Evolutionary conservation across 2,113 vertebrate species (phyloP), one percentile per base, ranked within the genome.

Genomic region (Limanda limanda): DNA sequence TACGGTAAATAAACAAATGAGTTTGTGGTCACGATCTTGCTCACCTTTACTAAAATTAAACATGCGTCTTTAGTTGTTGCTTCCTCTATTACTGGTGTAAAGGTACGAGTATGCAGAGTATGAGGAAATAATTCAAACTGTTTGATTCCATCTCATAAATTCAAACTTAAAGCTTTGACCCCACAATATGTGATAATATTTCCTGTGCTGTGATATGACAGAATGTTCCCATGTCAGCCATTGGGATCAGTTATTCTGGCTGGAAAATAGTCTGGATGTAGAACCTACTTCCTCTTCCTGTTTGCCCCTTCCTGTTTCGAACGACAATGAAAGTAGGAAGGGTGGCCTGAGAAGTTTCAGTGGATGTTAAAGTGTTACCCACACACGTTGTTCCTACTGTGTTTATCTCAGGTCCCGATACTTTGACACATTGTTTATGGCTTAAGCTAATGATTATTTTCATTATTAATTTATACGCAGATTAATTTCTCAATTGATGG

Each of bases 231-330:
- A 71, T 64, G 52, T 74, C 24, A 57, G 58, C 1, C 1, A 54
- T 66, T 73, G 71, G 40, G 42, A 48, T 79, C 45, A 62, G 62
- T 74, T 82, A 75, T 74, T 84, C 63, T 73, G 54, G 14, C 70
- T 71, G 51, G 54, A 48, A 85, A 91, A 87, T 58, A 65, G 47
- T 61, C 37, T 78, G 17, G 52, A 75, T 79, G 7, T 17, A 83
- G 71, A 84, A 81, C 79, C 37, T 61, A 74, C 71, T 90, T 93
- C 88, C 88, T 82, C 65, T 90, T 88, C 88, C 86, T 89, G 68
- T 92, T 87, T 89, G 82, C 20, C 71, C 78, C 54, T 87, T 90
- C 81, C 82, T 76, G 52, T 78, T 90, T 82, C 42, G 78, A 42
- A 69, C 75, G 24, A 78, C 86, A 86, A 79, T 73, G 59, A 74